Base-by-base conservation (phyloP, 1,140 invertebrate species). In the Ceratosolen fusciceps region DNA sequence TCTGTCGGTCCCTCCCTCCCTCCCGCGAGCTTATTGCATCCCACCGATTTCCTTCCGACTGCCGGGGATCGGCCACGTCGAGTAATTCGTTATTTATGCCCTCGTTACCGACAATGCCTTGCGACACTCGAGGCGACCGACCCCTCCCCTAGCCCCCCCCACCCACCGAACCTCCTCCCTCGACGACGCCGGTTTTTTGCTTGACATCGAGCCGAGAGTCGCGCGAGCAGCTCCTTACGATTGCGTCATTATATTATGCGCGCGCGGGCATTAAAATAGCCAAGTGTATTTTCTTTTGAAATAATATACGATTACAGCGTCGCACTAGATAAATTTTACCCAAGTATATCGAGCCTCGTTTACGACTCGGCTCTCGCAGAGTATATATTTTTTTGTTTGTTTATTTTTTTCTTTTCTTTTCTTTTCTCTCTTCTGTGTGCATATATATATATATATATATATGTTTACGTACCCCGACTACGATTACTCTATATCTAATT, bases 401-500 rank as follows among this genome's bases (percentile, higher is more conserved):
- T n/a, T n/a, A n/a, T n/a, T n/a, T n/a, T n/a, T n/a, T n/a, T n/a
- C n/a, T n/a, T n/a, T n/a, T n/a, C n/a, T n/a, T n/a, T n/a, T n/a
- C n/a, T n/a, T n/a, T n/a, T n/a, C n/a, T n/a, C n/a, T n/a, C n/a
- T n/a, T n/a, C n/a, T n/a, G n/a, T n/a, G n/a, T n/a, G n/a, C n/a
- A n/a, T n/a, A n/a, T n/a, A n/a, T n/a, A n/a, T n/a, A n/a, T n/a
- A n/a, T n/a, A n/a, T n/a, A n/a, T n/a, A n/a, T n/a, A n/a, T n/a
- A n/a, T n/a, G n/a, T n/a, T 52, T 54, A 52, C 52, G 3, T 31
- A n/a, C 26, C 12, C 26, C 14, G 21, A 54, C 29, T 52, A 34
- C 54, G 70, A 49, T 54, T 72, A 52, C 47, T 72, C 47, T 58
- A 37, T 26, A 58, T 37, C 71, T 56, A 31, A 34, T 73, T 73